These are phyloP conservation scores for Zapornia atra DNA, from an alignment of 2,113 vertebrate genomes.

Conservation along the genomic window DNA sequence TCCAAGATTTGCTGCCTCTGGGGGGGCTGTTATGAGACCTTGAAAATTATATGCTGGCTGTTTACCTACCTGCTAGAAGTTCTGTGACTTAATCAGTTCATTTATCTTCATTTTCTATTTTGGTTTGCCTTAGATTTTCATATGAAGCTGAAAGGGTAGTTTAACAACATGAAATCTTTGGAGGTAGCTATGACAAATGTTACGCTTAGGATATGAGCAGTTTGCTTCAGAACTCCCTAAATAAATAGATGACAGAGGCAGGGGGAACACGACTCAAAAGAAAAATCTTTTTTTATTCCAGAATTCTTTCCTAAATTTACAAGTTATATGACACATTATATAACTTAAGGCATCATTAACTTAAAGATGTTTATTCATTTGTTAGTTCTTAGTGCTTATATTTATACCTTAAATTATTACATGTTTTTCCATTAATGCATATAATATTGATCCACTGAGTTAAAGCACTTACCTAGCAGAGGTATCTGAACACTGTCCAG, in stretches of 20 bases:
- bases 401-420: neutral
- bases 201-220: neutral
- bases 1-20: neutral
- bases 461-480: neutral
- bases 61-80: neutral
- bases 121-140: constrained; percentile 17
- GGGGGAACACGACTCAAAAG: neutral
- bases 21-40: neutral
- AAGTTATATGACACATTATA: neutral
- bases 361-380: neutral
- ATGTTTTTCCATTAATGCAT: neutral
- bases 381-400: neutral
- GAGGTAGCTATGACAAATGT: constrained; percentile 21
- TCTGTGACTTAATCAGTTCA: constrained; percentile 36
- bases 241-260: neutral
- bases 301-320: neutral
- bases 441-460: neutral
- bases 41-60: neutral
- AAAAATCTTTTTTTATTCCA: neutral
- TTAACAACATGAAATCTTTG: constrained; percentile 1
- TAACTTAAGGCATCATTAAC: neutral
- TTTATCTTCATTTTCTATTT: constrained; percentile 59
- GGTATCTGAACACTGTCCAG: neutral
- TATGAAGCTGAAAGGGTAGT: constrained; percentile 2
- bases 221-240: neutral